Evolutionary conservation across 2,888 invertebrate genomes (phyloP), one percentile per base, ranked within the genome.

Genomic region (Epinotia bilunana): DNA sequence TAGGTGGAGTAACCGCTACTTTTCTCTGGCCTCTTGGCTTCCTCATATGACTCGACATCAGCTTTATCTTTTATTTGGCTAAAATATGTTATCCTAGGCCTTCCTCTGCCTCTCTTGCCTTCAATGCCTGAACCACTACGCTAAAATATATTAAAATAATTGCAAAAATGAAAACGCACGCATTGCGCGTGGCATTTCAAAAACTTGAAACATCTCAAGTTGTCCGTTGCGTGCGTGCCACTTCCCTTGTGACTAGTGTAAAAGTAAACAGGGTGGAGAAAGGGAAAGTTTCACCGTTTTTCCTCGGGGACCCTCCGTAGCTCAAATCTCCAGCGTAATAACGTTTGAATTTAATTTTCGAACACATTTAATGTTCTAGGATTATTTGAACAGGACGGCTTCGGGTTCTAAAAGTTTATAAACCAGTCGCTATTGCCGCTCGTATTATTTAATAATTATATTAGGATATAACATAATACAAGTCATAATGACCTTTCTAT

Each of bases 221-320:
- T 23, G 61, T 49, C 67, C 71, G 23, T 28, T 28, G 1, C 20
- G 65, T 61, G 74, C 64, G 64, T 65, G 53, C 58, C 67, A 18
- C 33, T 5, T 16, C 75, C 74, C 75, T 67, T 87, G 86, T 90
- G 88, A 90, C 89, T 92, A 92, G 89, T 91, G 88, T 84, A 87
- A 90, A 89, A 90, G 91, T 91, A 92, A 92, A 92, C 91, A 91
- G 85, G 79, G 78, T 75, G 71, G 83, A 86, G 87, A 75, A 72
- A 91, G 91, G 92, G 90, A 91, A 92, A 92, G 85, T 92, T 92
- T 88, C 81, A 89, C 87, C 91, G 90, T 91, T 91, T 91, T 90
- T 88, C 86, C 88, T 85, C 77, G 82, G 86, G 85, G 87, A 86
- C 86, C 87, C 86, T 83, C 83, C 83, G 84, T 82, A 81, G 84